Evolutionary conservation across 2,113 vertebrate species (phyloP).

Genomic region (Acanthochromis polyacanthus): DNA sequence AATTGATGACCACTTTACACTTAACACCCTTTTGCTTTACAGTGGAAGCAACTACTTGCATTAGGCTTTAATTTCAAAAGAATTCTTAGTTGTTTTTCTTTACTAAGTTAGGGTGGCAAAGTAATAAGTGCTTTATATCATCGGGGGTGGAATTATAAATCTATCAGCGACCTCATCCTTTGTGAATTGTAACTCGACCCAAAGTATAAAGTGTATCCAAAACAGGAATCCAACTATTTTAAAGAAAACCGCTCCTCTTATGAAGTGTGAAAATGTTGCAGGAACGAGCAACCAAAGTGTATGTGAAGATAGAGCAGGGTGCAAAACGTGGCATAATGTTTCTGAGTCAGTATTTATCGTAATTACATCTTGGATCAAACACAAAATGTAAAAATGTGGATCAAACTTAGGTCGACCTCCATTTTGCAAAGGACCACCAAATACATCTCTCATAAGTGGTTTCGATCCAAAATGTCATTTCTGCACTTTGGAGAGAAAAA

Average conservation of each 20-base stretch:
- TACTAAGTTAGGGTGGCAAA: not conserved
- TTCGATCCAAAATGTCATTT: conserved; percentile 8
- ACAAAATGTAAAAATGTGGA: not conserved
- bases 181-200: conserved; percentile 13
- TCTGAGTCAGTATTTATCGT: conserved; percentile 18
- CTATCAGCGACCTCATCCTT: not conserved
- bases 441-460: conserved; percentile 1
- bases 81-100: not conserved
- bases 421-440: not conserved
- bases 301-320: conserved; percentile 3
- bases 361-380: conserved; percentile 12
- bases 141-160: conserved; percentile 9
- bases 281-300: conserved; percentile 2
- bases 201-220: conserved; percentile 18
- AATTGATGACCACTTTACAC: not conserved
- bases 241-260: not conserved
- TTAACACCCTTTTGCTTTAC: too few relatives aligned
- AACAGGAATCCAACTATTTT: conserved; percentile 27
- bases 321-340: conserved; percentile 6
- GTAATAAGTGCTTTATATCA: not conserved
- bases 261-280: conserved; percentile 10
- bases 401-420: not conserved
- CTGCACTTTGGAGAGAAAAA: not conserved
- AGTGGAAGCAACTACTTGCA: not conserved
- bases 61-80: conserved; percentile 23